phyloP scores from a whole-genome alignment of 2,888 invertebrate genomes.

The Aphidius colemani region DNA sequence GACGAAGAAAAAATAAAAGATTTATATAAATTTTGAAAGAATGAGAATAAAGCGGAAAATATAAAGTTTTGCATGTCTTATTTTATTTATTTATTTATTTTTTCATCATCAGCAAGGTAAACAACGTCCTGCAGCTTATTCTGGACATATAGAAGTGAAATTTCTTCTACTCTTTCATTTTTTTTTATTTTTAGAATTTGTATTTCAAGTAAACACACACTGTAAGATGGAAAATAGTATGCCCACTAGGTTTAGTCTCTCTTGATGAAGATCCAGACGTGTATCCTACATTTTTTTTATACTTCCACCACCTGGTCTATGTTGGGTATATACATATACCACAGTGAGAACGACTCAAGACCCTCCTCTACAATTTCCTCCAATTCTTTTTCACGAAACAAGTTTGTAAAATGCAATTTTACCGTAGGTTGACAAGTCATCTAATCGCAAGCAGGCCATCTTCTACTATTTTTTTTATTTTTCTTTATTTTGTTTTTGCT shows the following conservation, averaged over 20 bases:
- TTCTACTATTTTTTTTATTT: slow-evolving; percentile 34
- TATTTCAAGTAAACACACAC: not conserved
- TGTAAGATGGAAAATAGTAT: no score
- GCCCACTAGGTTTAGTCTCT: slow-evolving; percentile 5
- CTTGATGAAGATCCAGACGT: slow-evolving; percentile 23
- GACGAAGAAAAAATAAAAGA: slow-evolving; percentile 35
- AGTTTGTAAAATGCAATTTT: slow-evolving; percentile 67
- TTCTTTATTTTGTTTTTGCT: slow-evolving; percentile 6
- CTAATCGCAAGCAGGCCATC: slow-evolving; percentile 60
- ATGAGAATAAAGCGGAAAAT: no score
- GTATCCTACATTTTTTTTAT: slow-evolving; percentile 40
- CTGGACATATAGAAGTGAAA: no score
- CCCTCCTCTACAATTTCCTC: slow-evolving; percentile 62
- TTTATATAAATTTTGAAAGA: slow-evolving; percentile 51
- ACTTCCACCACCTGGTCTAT: slow-evolving; percentile 34
- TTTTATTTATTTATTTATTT: slow-evolving; percentile 9
- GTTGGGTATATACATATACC: slow-evolving; percentile 15
- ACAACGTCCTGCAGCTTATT: not conserved
- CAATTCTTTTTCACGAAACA: slow-evolving; percentile 65
- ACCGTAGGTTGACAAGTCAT: slow-evolving; percentile 65
- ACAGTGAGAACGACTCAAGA: slow-evolving; percentile 9
- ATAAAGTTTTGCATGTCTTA: not conserved
- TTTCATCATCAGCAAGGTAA: slow-evolving; percentile 11
- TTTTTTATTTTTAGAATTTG: not conserved
- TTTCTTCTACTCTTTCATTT: not conserved